Percentiles rank a stretch among this genome's conserved stretches.
Evolutionary conservation across 2,888 invertebrate species (phyloP).

Genomic region (Aspidiotus rigidus): DNA sequence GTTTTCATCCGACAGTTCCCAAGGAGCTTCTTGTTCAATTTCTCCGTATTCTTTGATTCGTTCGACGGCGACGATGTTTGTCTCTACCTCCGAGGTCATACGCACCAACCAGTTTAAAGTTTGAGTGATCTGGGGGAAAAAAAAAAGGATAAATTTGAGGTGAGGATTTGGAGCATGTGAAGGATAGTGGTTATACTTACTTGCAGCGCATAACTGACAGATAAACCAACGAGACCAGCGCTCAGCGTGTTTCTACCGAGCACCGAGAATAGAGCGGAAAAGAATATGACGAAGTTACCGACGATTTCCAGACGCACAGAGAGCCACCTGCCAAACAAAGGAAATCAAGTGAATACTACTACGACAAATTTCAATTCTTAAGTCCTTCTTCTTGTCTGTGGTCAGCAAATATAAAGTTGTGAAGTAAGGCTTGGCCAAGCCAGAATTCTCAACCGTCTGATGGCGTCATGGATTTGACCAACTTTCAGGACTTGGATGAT

Average conservation of each 20-base stretch:
- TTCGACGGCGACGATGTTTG: conserved; percentile 94
- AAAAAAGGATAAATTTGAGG: too few species aligned
- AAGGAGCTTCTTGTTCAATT: conserved; percentile 53
- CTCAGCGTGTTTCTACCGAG: conserved; percentile 59
- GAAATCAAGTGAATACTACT: neutral
- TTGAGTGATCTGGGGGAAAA: conserved; percentile 65
- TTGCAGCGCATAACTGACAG: conserved; percentile 78
- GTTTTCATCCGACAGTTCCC: conserved; percentile 39
- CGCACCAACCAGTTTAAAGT: conserved; percentile 92
- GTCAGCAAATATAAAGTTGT: neutral
- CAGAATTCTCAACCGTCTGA: too few species aligned
- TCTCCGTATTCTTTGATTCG: conserved; percentile 93
- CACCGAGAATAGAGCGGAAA: conserved; percentile 87
- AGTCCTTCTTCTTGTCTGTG: neutral
- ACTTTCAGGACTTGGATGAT: too few species aligned
- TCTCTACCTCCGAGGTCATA: conserved; percentile 93
- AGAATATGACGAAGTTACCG: conserved; percentile 90
- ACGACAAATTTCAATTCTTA: neutral
- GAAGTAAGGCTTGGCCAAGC: too few species aligned
- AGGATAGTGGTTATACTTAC: conserved; percentile 46
- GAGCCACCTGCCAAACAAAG: conserved; percentile 64
- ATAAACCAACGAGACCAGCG: conserved; percentile 76
- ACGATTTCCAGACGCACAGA: conserved; percentile 92
- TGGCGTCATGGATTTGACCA: too few species aligned
- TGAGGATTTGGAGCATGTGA: too few species aligned